phyloP scores from a whole-genome alignment of 2,113 vertebrate genomes.

The Eulemur macaco region DNA sequence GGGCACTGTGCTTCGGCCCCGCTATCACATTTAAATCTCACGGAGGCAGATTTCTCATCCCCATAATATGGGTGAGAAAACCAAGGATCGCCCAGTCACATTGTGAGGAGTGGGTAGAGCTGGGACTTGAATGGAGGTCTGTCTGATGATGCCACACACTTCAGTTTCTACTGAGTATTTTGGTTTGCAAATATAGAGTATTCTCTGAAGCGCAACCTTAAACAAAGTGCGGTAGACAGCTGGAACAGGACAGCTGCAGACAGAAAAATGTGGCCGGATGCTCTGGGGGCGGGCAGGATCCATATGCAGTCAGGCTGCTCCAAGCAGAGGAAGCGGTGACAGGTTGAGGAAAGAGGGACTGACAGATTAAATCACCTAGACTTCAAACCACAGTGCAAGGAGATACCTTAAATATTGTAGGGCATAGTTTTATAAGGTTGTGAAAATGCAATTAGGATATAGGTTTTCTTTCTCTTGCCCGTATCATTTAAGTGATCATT shows the following conservation, averaged over 20 bases:
- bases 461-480: background rate
- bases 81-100: background rate
- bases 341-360: background rate
- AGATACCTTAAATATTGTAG: background rate
- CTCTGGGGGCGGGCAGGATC: background rate
- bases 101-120: background rate
- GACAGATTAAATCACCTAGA: background rate
- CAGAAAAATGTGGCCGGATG: conserved; percentile 45
- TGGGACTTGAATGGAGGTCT: background rate
- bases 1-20: background rate
- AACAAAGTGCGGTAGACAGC: conserved; percentile 57
- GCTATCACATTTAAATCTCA: background rate
- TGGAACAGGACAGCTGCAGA: conserved; percentile 32
- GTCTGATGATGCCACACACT: background rate
- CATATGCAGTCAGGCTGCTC: background rate
- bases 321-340: background rate
- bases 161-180: conserved; percentile 53
- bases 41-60: background rate
- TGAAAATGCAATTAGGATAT: background rate
- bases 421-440: background rate
- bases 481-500: background rate
- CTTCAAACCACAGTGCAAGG: background rate
- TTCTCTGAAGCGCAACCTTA: conserved; percentile 57
- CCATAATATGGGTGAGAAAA: background rate
- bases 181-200: conserved; percentile 67